Conservation (phyloP, 2,888 invertebrate genomes). For the Polyommatus icarus region DNA sequence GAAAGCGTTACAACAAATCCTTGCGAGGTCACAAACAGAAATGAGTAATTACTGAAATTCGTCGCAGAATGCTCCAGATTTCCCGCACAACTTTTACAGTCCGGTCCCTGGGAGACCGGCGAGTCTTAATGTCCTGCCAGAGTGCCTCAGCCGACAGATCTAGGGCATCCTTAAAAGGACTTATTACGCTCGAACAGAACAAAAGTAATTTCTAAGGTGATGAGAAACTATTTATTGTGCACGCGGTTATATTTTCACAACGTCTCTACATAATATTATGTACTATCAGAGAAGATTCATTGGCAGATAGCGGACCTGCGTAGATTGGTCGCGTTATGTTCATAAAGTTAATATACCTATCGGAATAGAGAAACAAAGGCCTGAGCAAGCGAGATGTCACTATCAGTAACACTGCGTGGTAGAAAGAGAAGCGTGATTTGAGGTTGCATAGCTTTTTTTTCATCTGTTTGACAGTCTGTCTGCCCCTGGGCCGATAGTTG, state of each 20-base stretch:
- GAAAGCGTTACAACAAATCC: background rate
- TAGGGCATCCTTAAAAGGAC: conserved; percentile 9
- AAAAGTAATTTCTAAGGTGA: background rate
- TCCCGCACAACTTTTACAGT: background rate
- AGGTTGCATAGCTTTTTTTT: too few species aligned
- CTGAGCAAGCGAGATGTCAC: too few species aligned
- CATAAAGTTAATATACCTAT: too few species aligned
- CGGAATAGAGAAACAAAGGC: too few species aligned
- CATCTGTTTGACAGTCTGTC: too few species aligned
- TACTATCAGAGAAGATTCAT: too few species aligned
- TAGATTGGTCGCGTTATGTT: too few species aligned
- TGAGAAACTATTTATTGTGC: background rate
- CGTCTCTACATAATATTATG: too few species aligned
- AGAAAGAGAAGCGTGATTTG: too few species aligned
- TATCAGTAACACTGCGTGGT: too few species aligned
- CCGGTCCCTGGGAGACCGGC: background rate
- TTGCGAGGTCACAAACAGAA: background rate
- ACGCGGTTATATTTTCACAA: background rate
- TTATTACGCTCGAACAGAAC: conserved; percentile 4
- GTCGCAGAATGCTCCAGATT: background rate
- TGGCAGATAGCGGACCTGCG: too few species aligned
- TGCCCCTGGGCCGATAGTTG: too few species aligned
- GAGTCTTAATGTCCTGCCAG: background rate
- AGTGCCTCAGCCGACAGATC: background rate
- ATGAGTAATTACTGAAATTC: conserved; percentile 5